Base-by-base conservation (phyloP, 1,140 invertebrate species). In the Conus betulinus region DNA sequence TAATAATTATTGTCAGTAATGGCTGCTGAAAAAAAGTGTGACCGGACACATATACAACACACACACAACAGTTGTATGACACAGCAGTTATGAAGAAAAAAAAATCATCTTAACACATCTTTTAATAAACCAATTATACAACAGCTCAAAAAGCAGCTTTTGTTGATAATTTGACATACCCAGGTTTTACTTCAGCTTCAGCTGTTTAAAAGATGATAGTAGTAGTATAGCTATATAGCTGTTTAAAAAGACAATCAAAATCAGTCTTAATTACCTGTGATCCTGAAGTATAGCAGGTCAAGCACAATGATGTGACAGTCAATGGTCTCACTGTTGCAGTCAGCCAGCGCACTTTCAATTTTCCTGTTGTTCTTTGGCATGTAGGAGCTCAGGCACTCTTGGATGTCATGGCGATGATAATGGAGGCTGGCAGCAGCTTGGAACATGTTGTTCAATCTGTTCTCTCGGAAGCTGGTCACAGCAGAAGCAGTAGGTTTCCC, bases 361-460 rank as follows among this genome's bases (percentile, higher is more conserved):
- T 51, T 87, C 27, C 23, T 13, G 79, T 82, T 88, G 1, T n/a
- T 51, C 11, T 82, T 5, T 20, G 23, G 39, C 76, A 27, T 82
- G 79, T 63, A 63, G 55, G 11, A 39, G 5, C 6, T 15, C 51
- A 87, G 53, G 71, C 25, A 53, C 23, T 74, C n/a, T 7, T 53
- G 63, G 60, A 76, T 52, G 39, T 74, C 27, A 11, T 87, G 39
- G 10, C 76, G 71, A 76, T 87, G 86, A 51, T 79, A 87, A 57
- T 53, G 51, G 15, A 87, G n/a, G 52, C 67, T 71, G 11, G 76
- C 55, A n/a, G 86, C 39, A 51, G 39, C 76, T 27, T 81, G 67
- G 53, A 87, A 87, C 13, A 25, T 7, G 74, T 79, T 87, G 25
- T 87, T 78, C 11, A 87, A 81, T 11, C 76, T 11, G 78, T 78